Base-by-base conservation (phyloP, 2,888 invertebrate genomes). In the Limenitis camilla region DNA sequence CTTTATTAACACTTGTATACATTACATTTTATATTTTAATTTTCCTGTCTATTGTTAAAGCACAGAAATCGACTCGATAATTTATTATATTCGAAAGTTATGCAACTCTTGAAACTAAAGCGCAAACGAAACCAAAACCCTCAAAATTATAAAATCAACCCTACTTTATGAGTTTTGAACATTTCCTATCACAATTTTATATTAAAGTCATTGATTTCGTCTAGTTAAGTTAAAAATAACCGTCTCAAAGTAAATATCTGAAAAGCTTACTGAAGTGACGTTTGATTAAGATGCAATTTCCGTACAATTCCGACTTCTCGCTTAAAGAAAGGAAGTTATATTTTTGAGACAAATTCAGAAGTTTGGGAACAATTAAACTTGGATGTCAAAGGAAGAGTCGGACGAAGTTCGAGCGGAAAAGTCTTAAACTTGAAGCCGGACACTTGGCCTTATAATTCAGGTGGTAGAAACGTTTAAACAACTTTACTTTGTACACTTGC, bases 301-400 rank as follows among this genome's bases (percentile, higher is more conserved):
- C 32, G 27, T 41, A 41, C 11, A 39, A 29, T 50, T 38, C 30
- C 39, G 36, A 33, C 36, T 31, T 32, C 36, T 32, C 40, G 31
- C 43, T 40, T 11, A 48, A 44, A 35, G 30, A 49, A 49, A 49
- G 40, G 40, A 49, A 52, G 36, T 32, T 8, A 46, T 50, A 50
- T 53, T 52, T 19, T 50, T 46, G 41, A 46, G 50, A 42, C 50
- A 33, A 45, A 49, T 39, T 52, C 43, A 41, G 71, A 74, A 73
- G 72, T 73, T 68, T 62, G 68, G 68, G 70, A 72, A 80, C 76
- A 80, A 80, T 81, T 81, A 80, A 76, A 77, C 73, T 50, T 70
- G 74, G 74, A 75, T 74, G 77, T 74, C 76, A 75, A 75, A 71
- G 74, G 70, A 67, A 72, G 70, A 74, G 71, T 74, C 70, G 71